Evolutionary conservation across 2,797 vertebrate species (phyloP), one percentile per base, ranked within the genome.

Genomic region (Lepus oiostolus): DNA sequence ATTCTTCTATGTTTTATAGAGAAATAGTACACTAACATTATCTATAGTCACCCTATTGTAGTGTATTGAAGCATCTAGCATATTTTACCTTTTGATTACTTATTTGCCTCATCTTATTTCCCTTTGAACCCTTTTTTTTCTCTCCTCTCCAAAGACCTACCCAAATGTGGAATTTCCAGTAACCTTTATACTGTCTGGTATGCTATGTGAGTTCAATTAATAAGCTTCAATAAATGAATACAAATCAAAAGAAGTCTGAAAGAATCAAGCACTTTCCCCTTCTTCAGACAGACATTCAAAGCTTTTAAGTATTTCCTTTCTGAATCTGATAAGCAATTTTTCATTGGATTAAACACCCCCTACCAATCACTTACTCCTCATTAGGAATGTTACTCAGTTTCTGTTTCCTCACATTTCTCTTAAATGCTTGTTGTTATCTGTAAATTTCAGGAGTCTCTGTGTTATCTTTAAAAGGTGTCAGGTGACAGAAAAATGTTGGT

Each of bases 401-500:
- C 68, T 63, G 22, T 58, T 85, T 77, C 32, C 16, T 86, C n/a
- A 32, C 22, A 32, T 35, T 92, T 90, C 84, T 87, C 62, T 81
- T 67, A 75, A 77, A 74, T 77, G 5, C 0, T 63, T 3, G 22
- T 22, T 63, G 12, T 89, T 82, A 54, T 11, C 47, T 84, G 30
- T 28, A 80, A 30, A 71, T 84, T 79, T 90, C 47, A 85, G 75
- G 14, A 70, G 35, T 63, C 10, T 88, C 42, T 47, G 22, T n/a
- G 7, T 21, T 28, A 68, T 50, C 22, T 82, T 42, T 50, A 92
- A 50, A 6, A 62, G 28, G 19, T n/a, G 38, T 12, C 32, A n/a
- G 14, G 9, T 28, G 5, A 76, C 0, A 24, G 22, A 21, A 22
- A 10, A 76, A 74, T 54, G 12, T 24, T 7, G 11, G 47, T 38